A percentile compares a stretch with the other conserved stretches of the same genome.
phyloP scores from a whole-genome alignment of 2,888 invertebrate genomes.

The Petrophora chlorosata region DNA sequence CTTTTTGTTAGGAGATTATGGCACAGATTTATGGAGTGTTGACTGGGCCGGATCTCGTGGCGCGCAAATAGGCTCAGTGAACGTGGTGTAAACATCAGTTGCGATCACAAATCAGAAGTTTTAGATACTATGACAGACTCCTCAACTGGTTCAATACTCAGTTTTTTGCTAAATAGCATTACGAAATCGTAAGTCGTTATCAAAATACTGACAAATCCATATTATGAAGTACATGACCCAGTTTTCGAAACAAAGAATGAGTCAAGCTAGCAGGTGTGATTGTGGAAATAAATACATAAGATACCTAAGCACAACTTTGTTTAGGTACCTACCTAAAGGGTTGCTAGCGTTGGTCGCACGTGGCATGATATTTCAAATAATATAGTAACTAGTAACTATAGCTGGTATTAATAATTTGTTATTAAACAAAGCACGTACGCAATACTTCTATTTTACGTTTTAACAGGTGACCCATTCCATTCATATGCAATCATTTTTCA shows the following conservation, averaged over 20 bases:
- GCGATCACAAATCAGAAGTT: no score
- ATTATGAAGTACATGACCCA: conserved; percentile 66
- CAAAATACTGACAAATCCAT: conserved; percentile 55
- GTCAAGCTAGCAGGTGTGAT: conserved; percentile 49
- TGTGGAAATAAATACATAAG: conserved; percentile 38
- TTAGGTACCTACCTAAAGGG: background rate
- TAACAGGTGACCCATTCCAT: no score
- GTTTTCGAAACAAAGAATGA: conserved; percentile 72
- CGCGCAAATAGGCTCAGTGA: conserved; percentile 6
- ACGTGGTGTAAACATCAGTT: background rate
- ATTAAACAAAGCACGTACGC: no score
- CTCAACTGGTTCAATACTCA: background rate
- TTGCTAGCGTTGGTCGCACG: no score
- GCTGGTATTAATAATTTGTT: no score
- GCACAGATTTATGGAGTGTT: conserved; percentile 34
- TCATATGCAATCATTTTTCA: no score
- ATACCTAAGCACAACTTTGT: conserved; percentile 43
- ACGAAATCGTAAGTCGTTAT: conserved; percentile 27
- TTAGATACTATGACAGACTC: no score
- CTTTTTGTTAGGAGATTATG: conserved; percentile 34
- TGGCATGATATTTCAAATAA: no score
- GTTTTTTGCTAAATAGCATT: conserved; percentile 8
- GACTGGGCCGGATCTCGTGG: conserved; percentile 17
- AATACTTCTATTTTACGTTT: no score
- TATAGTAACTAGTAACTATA: no score